Percentiles rank a stretch among this genome's conserved stretches.
These are phyloP conservation scores for Temnothorax longispinosus DNA, from an alignment of 1,140 invertebrate genomes.

Conservation along the genomic window DNA sequence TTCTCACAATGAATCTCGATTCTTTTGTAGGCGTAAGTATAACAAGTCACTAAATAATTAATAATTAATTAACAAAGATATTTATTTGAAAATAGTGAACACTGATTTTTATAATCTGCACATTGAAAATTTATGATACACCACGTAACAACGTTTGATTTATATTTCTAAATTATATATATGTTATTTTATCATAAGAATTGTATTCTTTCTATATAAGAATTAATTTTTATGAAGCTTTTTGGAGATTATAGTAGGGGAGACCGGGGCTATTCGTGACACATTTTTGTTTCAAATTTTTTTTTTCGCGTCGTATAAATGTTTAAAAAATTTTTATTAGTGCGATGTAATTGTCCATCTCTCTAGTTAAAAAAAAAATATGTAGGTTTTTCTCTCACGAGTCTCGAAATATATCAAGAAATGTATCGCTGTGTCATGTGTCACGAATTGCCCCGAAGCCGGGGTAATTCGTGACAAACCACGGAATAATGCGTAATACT, in stretches of 20 bases:
- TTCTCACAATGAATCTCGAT: constrained; percentile 58
- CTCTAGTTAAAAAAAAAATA: too few relatives aligned
- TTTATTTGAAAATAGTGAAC: background rate
- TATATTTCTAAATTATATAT: background rate
- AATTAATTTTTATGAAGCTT: background rate
- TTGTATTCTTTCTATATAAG: background rate
- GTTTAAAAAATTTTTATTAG: too few relatives aligned
- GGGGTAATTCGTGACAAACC: too few relatives aligned
- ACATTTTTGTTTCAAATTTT: too few relatives aligned
- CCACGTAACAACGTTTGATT: background rate
- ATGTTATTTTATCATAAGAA: background rate
- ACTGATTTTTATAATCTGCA: background rate
- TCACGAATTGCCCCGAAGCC: too few relatives aligned
- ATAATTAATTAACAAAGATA: background rate
- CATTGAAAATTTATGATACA: background rate
- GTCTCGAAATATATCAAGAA: too few relatives aligned
- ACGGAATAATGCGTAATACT: too few relatives aligned
- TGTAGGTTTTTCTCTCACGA: too few relatives aligned
- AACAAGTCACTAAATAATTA: background rate
- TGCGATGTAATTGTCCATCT: too few relatives aligned
- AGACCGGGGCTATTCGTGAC: too few relatives aligned
- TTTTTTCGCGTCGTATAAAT: too few relatives aligned
- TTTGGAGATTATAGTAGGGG: background rate
- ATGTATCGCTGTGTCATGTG: too few relatives aligned
- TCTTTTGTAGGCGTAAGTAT: constrained; percentile 59